A percentile compares a stretch with the other conserved stretches of the same genome.
Evolutionary conservation across 2,113 vertebrate genomes (phyloP).

Genomic region (Gobius niger): DNA sequence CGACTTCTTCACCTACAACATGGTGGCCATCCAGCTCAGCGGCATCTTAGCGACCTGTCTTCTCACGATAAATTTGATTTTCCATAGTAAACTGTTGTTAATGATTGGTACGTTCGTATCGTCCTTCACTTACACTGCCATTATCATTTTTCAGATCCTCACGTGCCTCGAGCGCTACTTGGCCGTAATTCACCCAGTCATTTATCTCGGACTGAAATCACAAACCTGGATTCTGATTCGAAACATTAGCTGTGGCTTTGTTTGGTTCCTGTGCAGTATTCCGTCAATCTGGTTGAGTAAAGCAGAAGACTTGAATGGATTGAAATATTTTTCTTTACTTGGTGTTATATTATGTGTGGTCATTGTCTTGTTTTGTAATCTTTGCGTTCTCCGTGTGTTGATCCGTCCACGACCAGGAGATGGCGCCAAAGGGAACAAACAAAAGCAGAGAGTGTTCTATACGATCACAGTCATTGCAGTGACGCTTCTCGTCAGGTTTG

Average conservation of each 20-base stretch:
- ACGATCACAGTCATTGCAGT: slow-evolving; percentile 19
- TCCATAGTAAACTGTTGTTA: background rate
- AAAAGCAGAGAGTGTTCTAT: slow-evolving; percentile 15
- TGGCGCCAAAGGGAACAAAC: background rate
- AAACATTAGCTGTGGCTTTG: slow-evolving; percentile 3
- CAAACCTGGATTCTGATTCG: background rate
- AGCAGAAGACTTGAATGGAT: background rate
- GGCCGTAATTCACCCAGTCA: slow-evolving; percentile 32
- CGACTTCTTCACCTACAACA: slow-evolving; percentile 18
- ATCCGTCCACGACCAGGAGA: slow-evolving; percentile 14
- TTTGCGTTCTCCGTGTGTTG: slow-evolving; percentile 24
- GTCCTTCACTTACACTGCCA: rapidly evolving
- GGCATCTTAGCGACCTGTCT: background rate
- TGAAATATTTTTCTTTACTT: too few relatives aligned
- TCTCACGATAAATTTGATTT: rapidly evolving
- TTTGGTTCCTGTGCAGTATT: background rate
- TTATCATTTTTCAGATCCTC: background rate
- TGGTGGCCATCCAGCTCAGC: slow-evolving; percentile 7
- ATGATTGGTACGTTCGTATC: background rate
- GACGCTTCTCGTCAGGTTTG: slow-evolving; percentile 11
- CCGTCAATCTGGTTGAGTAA: background rate
- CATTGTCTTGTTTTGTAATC: slow-evolving; percentile 6
- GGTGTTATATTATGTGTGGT: too few relatives aligned
- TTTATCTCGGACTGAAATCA: slow-evolving; percentile 15
- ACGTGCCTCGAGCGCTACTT: slow-evolving; percentile 39